phyloP scores from a whole-genome alignment of 2,113 vertebrate species.

The Oryzias celebensis region DNA sequence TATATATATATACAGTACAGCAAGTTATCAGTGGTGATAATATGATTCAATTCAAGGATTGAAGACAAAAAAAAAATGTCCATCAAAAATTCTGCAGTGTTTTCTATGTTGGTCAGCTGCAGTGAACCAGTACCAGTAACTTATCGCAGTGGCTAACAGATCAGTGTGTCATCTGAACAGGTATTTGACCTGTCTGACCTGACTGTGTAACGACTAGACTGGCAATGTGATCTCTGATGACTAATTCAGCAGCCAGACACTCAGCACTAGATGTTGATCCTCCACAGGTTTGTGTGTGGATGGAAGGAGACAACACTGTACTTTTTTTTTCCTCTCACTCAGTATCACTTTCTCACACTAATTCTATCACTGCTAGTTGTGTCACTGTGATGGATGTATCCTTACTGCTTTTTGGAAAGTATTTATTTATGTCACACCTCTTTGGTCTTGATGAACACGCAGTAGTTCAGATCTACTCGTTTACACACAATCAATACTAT shows the following conservation, averaged over 20 bases:
- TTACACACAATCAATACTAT: too few relatives aligned
- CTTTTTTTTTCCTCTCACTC: not conserved
- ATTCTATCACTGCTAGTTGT: not conserved
- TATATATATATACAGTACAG: slow-evolving; percentile 4
- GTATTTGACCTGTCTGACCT: slow-evolving; percentile 69
- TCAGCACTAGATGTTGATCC: not conserved
- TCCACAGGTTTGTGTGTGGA: slow-evolving; percentile 2
- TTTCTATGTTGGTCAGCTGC: slow-evolving; percentile 33
- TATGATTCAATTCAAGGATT: not conserved
- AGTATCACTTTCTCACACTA: slow-evolving; percentile 33
- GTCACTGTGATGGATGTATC: not conserved
- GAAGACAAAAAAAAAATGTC: slow-evolving; percentile 2
- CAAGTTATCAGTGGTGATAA: slow-evolving; percentile 3
- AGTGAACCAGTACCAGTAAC: slow-evolving; percentile 43
- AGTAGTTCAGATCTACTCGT: too few relatives aligned
- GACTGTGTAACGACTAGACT: slow-evolving; percentile 53
- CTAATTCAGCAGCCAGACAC: slow-evolving; percentile 52
- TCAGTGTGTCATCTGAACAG: slow-evolving; percentile 64
- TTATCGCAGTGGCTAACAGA: slow-evolving; percentile 19
- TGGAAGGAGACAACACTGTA: slow-evolving; percentile 11
- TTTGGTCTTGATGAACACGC: too few relatives aligned
- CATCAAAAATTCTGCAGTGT: slow-evolving; percentile 7
- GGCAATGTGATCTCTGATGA: slow-evolving; percentile 55
- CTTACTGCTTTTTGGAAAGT: not conserved
- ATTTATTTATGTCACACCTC: too few relatives aligned